Percentiles rank a stretch among this genome's conserved stretches.
Evolutionary conservation across 2,888 invertebrate genomes (phyloP).

Genomic region (Athalia circularis): DNA sequence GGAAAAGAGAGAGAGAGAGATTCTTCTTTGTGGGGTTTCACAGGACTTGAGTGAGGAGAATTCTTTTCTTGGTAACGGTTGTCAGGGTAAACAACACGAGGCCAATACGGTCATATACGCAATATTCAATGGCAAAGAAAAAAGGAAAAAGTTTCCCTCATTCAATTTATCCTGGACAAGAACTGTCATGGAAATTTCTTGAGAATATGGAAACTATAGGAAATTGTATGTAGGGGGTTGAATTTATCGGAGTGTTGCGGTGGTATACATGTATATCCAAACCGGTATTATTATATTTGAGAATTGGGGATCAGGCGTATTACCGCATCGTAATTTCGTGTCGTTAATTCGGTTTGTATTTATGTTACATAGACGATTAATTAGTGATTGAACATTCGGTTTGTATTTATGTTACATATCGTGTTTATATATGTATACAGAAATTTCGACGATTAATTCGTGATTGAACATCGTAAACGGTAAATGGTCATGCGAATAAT

Average conservation of each 20-base stretch:
- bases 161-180: no score
- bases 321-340: neutral
- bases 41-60: neutral
- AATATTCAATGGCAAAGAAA: neutral
- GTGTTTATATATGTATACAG: no score
- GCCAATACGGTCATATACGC: neutral
- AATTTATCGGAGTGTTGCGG: no score
- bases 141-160: no score
- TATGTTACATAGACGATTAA: constrained; percentile 31
- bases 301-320: neutral
- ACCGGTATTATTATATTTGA: neutral
- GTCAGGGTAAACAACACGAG: constrained; percentile 26
- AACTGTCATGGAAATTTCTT: no score
- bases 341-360: constrained; percentile 26
- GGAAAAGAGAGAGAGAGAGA: constrained; percentile 22
- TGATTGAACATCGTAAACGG: constrained; percentile 22
- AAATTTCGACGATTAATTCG: neutral
- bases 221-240: no score
- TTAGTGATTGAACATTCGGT: constrained; percentile 15
- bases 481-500: neutral
- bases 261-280: neutral
- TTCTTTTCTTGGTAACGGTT: constrained; percentile 35
- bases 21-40: constrained; percentile 9
- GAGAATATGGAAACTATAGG: no score
- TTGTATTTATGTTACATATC: constrained; percentile 5